These are phyloP conservation scores for Montifringilla adamsi DNA, from an alignment of 2,113 vertebrate species.

Conservation along the genomic window DNA sequence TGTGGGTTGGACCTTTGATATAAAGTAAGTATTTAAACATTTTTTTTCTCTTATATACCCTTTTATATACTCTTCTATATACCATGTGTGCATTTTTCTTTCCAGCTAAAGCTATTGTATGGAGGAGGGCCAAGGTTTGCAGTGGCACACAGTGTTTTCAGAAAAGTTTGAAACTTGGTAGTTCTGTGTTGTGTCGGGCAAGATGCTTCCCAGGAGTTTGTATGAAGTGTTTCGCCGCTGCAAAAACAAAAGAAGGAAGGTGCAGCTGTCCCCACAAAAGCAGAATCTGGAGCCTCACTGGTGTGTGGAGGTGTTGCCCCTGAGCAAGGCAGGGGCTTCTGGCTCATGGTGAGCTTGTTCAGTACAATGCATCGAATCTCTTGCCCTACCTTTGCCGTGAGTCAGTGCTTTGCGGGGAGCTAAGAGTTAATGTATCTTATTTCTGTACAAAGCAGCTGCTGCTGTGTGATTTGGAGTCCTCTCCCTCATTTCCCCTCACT, in stretches of 20 bases:
- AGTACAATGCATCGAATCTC: fast-evolving
- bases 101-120: not conserved
- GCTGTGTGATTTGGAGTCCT: not conserved
- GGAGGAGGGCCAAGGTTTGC: not conserved
- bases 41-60: not conserved
- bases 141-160: not conserved
- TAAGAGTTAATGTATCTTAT: not conserved
- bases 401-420: not conserved
- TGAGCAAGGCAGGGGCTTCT: not conserved
- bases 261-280: not conserved
- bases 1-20: not conserved
- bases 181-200: not conserved
- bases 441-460: not conserved
- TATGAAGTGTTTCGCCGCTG: not conserved
- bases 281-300: not conserved
- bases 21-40: not conserved
- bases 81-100: not conserved
- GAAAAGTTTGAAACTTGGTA: not conserved
- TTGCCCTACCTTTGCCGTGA: not conserved
- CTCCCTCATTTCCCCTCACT: not conserved
- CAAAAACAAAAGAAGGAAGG: not conserved
- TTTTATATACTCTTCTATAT: not conserved
- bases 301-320: not conserved
- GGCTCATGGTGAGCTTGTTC: not conserved
- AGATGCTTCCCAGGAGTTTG: not conserved